Conservation (phyloP, 2,888 invertebrate genomes). For the Cinara cedri region DNA sequence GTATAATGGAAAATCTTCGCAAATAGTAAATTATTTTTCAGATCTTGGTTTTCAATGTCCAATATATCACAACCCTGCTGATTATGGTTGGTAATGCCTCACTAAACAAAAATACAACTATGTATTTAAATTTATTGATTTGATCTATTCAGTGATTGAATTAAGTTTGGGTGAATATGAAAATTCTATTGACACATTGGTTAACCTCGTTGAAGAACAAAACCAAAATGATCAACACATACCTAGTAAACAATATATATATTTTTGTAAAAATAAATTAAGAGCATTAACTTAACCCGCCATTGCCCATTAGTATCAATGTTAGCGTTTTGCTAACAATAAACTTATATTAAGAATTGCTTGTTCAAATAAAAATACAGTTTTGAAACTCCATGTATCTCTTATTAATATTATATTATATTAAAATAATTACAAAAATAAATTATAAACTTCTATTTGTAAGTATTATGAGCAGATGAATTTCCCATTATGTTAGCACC, state of each 20-base stretch:
- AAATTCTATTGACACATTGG: conserved; percentile 65
- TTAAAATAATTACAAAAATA: too few relatives aligned
- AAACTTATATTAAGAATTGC: too few relatives aligned
- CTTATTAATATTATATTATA: too few relatives aligned
- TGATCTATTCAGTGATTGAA: conserved; percentile 72
- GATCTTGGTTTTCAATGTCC: conserved; percentile 72
- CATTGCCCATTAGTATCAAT: too few relatives aligned
- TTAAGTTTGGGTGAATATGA: conserved; percentile 82
- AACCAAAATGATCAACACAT: conserved; percentile 67
- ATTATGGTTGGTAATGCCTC: conserved; percentile 70
- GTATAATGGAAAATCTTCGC: conserved; percentile 79
- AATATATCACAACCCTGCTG: conserved; percentile 90
- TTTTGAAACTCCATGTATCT: too few relatives aligned
- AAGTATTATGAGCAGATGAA: too few relatives aligned
- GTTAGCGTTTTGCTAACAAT: too few relatives aligned
- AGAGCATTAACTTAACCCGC: too few relatives aligned
- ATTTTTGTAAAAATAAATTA: background rate
- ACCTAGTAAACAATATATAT: conserved; percentile 50
- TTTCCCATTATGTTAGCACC: too few relatives aligned
- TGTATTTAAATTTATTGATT: conserved; percentile 10
- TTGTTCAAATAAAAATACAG: too few relatives aligned
- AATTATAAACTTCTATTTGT: too few relatives aligned
- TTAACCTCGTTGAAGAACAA: conserved; percentile 71
- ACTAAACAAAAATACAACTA: background rate
- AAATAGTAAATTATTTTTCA: conserved; percentile 78